Base-by-base conservation (phyloP, 1,140 invertebrate species). In the Eumaeus atala region DNA sequence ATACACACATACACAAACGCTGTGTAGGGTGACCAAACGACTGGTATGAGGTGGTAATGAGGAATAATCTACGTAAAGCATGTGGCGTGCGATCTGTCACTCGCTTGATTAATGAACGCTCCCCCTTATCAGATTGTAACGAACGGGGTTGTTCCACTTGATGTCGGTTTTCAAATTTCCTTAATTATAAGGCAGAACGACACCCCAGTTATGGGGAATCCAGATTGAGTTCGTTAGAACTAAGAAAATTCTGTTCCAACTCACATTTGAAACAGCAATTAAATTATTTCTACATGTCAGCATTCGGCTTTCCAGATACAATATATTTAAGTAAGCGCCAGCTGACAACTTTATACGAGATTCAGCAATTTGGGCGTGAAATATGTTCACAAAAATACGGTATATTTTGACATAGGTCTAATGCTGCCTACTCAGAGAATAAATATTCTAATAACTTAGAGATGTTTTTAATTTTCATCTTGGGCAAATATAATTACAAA, bases 151-250 rank as follows among this genome's bases (percentile, higher is more conserved):
- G 59, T 60, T 64, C 48, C 56, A 62, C 63, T 67, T 67, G 67
- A 72, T 64, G 72, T 72, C 66, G 70, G 77, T 80, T 82, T 80
- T 84, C 75, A 82, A 84, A 84, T 77, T 81, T 78, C 70, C 77
- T 77, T 82, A 80, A 82, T 84, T 80, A 84, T 72, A 73, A 75
- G 65, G 62, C 70, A 70, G 70, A 67, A 62, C 64, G 68, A 71
- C 67, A 70, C 68, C 72, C 70, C 64, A 62, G 53, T 59, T 67
- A 56, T 14, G 55, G 56, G 52, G 57, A 44, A 62, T 52, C 37
- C 47, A 44, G 51, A 56, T 55, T 59, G 57, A 58, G 48, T 61
- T 52, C 55, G 62, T 62, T 64, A 67, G 59, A 35, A 53, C 48
- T 56, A 35, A 63, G 51, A 28, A 42, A 44, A 44, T 16, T 16